Percentiles rank a stretch among this genome's conserved stretches.
These are phyloP conservation scores for Mola mola DNA, from an alignment of 2,113 vertebrate genomes.

Conservation along the genomic window DNA sequence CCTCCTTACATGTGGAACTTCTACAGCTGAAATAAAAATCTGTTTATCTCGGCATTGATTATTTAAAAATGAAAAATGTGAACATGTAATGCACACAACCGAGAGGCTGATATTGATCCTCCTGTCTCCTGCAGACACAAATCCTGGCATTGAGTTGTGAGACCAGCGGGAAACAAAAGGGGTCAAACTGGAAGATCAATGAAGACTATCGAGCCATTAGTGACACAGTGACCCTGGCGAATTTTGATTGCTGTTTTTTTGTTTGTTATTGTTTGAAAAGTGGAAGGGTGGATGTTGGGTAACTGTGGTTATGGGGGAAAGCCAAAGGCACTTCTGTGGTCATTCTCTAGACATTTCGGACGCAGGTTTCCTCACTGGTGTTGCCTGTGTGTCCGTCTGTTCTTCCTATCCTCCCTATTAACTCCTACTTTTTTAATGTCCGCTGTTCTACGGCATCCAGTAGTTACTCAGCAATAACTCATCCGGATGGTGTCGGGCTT, in stretches of 20 bases:
- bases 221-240: constrained; percentile 30
- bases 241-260: too few relatives aligned
- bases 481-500: constrained; percentile 15
- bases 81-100: constrained; percentile 35
- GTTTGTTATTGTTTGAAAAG: constrained; percentile 48
- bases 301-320: background rate
- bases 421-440: constrained; percentile 50
- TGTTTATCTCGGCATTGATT: constrained; percentile 34
- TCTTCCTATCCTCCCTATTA: constrained; percentile 22
- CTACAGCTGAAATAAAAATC: background rate
- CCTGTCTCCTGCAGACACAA: constrained; percentile 7
- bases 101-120: constrained; percentile 47
- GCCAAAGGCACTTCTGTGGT: constrained; percentile 25
- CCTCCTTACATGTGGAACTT: constrained; percentile 18
- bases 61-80: constrained; percentile 31
- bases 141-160: constrained; percentile 27
- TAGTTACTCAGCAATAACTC: constrained; percentile 27
- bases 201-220: constrained; percentile 61
- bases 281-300: constrained; percentile 25
- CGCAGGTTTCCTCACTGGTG: constrained; percentile 2
- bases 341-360: constrained; percentile 19
- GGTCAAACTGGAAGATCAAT: constrained; percentile 54
- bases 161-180: constrained; percentile 30
- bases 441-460: constrained; percentile 36
- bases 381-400: constrained; percentile 5